Base-by-base conservation (phyloP, 2,888 invertebrate species). In the Argyra leucocephala region DNA sequence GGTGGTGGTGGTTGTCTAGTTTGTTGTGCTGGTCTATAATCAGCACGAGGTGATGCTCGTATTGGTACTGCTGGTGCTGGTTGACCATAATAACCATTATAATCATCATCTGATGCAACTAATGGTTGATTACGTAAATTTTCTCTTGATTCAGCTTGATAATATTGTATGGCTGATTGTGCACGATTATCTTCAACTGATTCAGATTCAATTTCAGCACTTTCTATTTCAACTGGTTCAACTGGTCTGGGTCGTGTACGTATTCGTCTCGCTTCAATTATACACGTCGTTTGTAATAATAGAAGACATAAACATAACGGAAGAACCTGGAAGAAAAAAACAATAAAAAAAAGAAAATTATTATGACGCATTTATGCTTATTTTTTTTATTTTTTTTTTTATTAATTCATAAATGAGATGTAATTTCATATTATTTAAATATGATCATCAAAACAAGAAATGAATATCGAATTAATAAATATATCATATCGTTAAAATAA, bases 81-180 rank as follows among this genome's bases (percentile, higher is more conserved):
- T 70, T 81, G 81, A 0, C 81, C 81, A 68, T 80, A 82, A 15
- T 80, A 73, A 23, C 81, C 81, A 70, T 81, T 81, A 70, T 81
- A 82, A 67, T 79, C 79, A 67, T 81, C 81, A 62, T 78, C 78
- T 18, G 78, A 73, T 31, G 80, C 76, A 21, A 81, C 78, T 65
- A 81, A 73, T 48, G 81, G 80, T 0, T 81, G 75, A 62, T 73
- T 70, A 61, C 72, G 70, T 60, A 63, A 57, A 66, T 69, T 68
- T 64, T 69, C 64, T 76, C 78, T 70, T 75, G 78, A 63, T 70
- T 72, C 63, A 77, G 80, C 68, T 78, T 80, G 23, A 80, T 79
- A 70, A 76, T 78, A 68, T 78, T 79, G 71, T 80, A 82, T 48
- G 69, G 72, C 69, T 23, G 72, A 70, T 31, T 72, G 80, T 26